Conservation (phyloP, 2,113 vertebrate species). For the Eudyptes chrysolophus region DNA sequence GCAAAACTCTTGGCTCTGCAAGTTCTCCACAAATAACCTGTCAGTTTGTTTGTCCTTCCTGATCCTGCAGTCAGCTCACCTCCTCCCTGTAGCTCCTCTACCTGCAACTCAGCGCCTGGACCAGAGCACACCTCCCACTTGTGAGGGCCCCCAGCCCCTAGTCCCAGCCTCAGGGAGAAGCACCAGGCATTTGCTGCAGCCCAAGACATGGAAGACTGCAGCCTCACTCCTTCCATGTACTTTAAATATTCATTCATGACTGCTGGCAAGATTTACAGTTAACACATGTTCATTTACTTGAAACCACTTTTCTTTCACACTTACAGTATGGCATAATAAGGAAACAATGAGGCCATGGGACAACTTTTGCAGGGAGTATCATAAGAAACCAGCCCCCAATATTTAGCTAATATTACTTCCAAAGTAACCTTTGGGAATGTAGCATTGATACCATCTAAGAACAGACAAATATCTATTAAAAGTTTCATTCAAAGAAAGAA, state of each 20-base stretch:
- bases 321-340: background rate
- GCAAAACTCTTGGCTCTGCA: background rate
- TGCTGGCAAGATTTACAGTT: background rate
- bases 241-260: background rate
- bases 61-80: background rate
- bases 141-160: too few relatives aligned
- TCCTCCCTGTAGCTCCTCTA: background rate
- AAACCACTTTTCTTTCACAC: background rate
- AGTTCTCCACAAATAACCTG: background rate
- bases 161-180: background rate
- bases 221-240: background rate
- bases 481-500: background rate
- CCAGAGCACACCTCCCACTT: background rate
- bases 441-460: background rate
- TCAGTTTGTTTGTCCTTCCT: background rate
- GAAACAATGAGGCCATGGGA: background rate
- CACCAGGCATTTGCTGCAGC: background rate
- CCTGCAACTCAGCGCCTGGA: background rate
- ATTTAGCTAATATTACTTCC: background rate
- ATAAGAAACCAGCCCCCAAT: background rate
- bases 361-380: background rate
- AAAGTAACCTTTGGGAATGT: background rate
- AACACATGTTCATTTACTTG: background rate
- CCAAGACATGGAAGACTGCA: background rate
- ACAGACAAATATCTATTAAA: background rate